A percentile compares a stretch with the other conserved stretches of the same genome.
phyloP scores from a whole-genome alignment of 2,888 invertebrate genomes.

The Dasypogon diadema region DNA sequence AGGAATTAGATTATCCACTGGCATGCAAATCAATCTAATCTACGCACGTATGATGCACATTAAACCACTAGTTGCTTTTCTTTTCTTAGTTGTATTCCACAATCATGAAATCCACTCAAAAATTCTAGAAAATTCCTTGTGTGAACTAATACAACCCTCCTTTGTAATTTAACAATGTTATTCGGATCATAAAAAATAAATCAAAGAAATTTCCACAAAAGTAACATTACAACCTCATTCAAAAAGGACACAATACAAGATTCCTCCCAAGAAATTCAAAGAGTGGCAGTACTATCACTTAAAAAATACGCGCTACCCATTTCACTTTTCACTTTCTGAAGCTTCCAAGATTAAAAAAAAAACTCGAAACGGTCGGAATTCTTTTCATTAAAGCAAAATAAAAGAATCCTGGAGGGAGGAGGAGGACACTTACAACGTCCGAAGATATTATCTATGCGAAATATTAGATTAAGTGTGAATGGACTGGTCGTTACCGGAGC shows the following conservation, averaged over 20 bases:
- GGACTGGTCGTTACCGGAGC: constrained; percentile 31
- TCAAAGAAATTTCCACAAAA: no score
- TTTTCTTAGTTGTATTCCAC: no score
- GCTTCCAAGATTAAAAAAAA: constrained; percentile 33
- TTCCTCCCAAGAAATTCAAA: constrained; percentile 21
- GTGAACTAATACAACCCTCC: no score
- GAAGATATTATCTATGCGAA: constrained; percentile 53
- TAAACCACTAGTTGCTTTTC: no score
- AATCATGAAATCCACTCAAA: no score
- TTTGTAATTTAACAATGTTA: no score
- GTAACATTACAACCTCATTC: no score
- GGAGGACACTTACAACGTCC: constrained; percentile 39
- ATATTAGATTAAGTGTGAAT: constrained; percentile 57
- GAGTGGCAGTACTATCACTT: constrained; percentile 28
- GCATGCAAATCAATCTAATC: no score
- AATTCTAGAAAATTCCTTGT: no score
- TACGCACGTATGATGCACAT: no score
- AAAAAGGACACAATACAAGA: not conserved
- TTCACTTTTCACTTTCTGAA: not conserved
- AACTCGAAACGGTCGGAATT: constrained; percentile 36
- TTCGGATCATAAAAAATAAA: no score
- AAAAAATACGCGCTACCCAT: constrained; percentile 11
- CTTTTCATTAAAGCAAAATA: constrained; percentile 32
- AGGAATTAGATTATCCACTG: no score
- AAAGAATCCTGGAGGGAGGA: constrained; percentile 7